phyloP scores from a whole-genome alignment of 2,888 invertebrate genomes.

The Ectemnius cavifrons region DNA sequence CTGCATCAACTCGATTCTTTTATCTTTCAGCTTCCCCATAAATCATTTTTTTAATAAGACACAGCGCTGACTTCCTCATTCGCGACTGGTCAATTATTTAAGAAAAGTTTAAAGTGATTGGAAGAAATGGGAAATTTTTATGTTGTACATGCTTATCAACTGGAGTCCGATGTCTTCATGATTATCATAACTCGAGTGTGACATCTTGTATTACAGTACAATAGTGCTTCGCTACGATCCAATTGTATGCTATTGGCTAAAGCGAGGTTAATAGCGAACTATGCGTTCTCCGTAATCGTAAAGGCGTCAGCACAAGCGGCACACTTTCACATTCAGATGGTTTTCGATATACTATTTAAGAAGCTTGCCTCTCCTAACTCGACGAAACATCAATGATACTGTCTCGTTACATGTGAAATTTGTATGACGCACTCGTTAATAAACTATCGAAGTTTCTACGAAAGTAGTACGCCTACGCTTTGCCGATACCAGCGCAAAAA shows the following conservation, averaged over 20 bases:
- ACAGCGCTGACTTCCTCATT: background rate
- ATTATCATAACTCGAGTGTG: too few relatives aligned
- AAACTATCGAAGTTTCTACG: too few relatives aligned
- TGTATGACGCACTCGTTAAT: too few relatives aligned
- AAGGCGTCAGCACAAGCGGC: constrained; percentile 42
- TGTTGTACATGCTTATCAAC: too few relatives aligned
- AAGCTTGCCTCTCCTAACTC: too few relatives aligned
- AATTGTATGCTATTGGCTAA: constrained; percentile 66
- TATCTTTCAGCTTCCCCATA: background rate
- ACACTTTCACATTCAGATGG: constrained; percentile 57
- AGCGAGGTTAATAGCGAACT: constrained; percentile 68
- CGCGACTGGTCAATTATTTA: too few relatives aligned
- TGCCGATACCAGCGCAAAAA: background rate
- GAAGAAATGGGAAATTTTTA: too few relatives aligned
- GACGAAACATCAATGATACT: too few relatives aligned
- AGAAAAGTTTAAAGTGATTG: too few relatives aligned
- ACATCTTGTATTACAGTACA: constrained; percentile 23
- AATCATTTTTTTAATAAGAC: background rate
- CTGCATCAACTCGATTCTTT: background rate
- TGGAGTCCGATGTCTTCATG: too few relatives aligned
- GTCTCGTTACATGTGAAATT: too few relatives aligned
- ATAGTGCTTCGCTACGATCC: constrained; percentile 53
- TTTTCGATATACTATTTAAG: constrained; percentile 16
- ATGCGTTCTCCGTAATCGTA: constrained; percentile 64
- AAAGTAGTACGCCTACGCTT: too few relatives aligned